These are phyloP conservation scores for Microctenopoma stevenorrisi DNA, from an alignment of 2,797 vertebrate species.

Conservation along the genomic window DNA sequence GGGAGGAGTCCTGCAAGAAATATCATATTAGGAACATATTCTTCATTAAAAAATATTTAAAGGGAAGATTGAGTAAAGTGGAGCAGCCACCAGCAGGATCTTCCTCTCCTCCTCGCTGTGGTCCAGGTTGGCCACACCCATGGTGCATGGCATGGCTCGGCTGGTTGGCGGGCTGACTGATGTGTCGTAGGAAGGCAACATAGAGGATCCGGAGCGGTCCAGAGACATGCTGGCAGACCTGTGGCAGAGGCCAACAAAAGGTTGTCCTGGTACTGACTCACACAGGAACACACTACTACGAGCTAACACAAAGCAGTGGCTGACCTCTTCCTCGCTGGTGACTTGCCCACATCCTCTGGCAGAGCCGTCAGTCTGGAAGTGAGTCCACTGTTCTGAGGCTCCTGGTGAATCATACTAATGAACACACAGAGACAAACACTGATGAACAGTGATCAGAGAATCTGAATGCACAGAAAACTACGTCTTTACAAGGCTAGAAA, in stretches of 20 bases:
- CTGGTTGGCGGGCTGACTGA: slow-evolving; percentile 94
- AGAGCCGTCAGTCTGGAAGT: slow-evolving; percentile 88
- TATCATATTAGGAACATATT: neutral
- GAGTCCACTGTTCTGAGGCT: slow-evolving; percentile 88
- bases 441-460: neutral
- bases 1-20: slow-evolving; percentile 91
- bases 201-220: slow-evolving; percentile 91
- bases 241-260: slow-evolving; percentile 11
- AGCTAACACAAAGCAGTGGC: neutral
- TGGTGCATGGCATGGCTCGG: slow-evolving; percentile 82
- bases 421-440: slow-evolving; percentile 36
- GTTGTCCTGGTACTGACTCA: neutral
- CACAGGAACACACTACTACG: neutral
- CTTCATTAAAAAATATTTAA: too few relatives aligned
- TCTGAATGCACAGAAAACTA: slow-evolving; percentile 1
- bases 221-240: slow-evolving; percentile 95
- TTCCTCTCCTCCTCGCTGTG: slow-evolving; percentile 96
- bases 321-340: slow-evolving; percentile 94
- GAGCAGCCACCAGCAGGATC: slow-evolving; percentile 90
- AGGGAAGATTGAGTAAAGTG: neutral
- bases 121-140: slow-evolving; percentile 87
- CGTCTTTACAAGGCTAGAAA: slow-evolving; percentile 14
- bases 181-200: slow-evolving; percentile 93
- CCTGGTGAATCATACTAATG: slow-evolving; percentile 91
- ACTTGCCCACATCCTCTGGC: slow-evolving; percentile 94